Evolutionary conservation across 2,888 invertebrate genomes (phyloP).

Genomic region (Phengaris alcon): DNA sequence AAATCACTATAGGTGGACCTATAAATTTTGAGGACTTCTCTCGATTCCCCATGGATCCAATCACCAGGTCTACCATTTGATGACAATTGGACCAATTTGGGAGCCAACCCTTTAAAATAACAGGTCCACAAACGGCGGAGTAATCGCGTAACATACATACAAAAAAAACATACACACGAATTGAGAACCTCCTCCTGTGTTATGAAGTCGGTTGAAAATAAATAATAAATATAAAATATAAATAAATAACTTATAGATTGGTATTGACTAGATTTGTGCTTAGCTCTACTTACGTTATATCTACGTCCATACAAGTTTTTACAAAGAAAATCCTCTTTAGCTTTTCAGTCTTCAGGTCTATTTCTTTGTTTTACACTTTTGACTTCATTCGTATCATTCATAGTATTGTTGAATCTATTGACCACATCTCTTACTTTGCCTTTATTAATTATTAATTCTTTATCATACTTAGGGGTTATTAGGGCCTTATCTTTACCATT

Average conservation of each 20-base stretch:
- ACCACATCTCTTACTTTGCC: slow-evolving; percentile 74
- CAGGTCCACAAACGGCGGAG: too few species aligned
- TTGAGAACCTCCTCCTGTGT: too few species aligned
- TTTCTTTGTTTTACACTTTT: slow-evolving; percentile 35
- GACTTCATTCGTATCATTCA: slow-evolving; percentile 41
- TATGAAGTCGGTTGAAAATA: too few species aligned
- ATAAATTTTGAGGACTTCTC: too few species aligned
- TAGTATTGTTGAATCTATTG: slow-evolving; percentile 65
- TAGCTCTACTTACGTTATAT: slow-evolving; percentile 40
- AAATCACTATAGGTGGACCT: too few species aligned
- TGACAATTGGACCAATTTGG: too few species aligned
- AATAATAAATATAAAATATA: too few species aligned
- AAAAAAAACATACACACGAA: too few species aligned
- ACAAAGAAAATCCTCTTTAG: not conserved
- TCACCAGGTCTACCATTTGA: too few species aligned
- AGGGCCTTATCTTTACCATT: slow-evolving; percentile 61
- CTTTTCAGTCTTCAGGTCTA: slow-evolving; percentile 37
- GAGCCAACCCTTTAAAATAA: too few species aligned
- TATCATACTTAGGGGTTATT: slow-evolving; percentile 69
- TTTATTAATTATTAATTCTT: slow-evolving; percentile 69
- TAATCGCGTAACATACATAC: too few species aligned
- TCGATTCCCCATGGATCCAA: too few species aligned
- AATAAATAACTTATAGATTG: slow-evolving; percentile 15
- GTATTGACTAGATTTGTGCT: slow-evolving; percentile 42
- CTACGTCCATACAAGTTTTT: slow-evolving; percentile 9